Percentiles rank a stretch among this genome's conserved stretches.
These are phyloP conservation scores for Spheniscus humboldti DNA, from an alignment of 2,797 vertebrate species.

Conservation along the genomic window DNA sequence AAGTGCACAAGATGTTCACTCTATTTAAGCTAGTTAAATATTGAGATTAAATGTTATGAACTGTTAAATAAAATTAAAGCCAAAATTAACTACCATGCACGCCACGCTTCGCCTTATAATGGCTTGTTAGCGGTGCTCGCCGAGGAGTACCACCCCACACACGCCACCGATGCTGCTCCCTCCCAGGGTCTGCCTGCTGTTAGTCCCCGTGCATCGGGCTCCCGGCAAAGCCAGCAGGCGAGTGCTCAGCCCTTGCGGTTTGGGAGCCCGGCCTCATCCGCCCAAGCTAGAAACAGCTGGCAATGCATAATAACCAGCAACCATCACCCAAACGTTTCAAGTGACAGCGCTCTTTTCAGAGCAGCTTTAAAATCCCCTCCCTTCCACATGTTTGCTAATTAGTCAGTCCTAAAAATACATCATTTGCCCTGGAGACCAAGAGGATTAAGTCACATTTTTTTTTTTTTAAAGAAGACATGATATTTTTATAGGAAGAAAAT, in stretches of 20 bases:
- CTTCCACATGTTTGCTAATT: background rate
- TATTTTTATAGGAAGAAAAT: conserved; percentile 31
- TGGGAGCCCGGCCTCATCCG: background rate
- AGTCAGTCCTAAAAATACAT: conserved; percentile 51
- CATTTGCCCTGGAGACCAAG: background rate
- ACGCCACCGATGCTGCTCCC: accelerated
- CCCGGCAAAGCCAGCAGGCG: background rate
- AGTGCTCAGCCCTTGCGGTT: background rate
- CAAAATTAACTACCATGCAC: background rate
- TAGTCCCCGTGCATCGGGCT: accelerated
- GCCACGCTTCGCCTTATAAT: background rate
- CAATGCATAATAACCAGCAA: background rate
- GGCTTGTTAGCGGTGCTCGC: background rate
- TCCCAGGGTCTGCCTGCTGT: accelerated
- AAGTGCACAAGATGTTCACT: background rate
- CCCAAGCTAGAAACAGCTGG: background rate
- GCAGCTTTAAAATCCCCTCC: background rate
- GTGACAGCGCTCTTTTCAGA: background rate
- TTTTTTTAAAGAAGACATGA: background rate
- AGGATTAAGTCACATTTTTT: conserved; percentile 1
- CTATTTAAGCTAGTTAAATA: conserved; percentile 39
- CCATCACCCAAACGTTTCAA: background rate
- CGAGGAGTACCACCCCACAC: background rate
- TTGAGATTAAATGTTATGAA: conserved; percentile 34
- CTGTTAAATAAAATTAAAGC: conserved; percentile 46